Conservation (phyloP, 2,888 invertebrate genomes). For the Hipparchia sbordonii region DNA sequence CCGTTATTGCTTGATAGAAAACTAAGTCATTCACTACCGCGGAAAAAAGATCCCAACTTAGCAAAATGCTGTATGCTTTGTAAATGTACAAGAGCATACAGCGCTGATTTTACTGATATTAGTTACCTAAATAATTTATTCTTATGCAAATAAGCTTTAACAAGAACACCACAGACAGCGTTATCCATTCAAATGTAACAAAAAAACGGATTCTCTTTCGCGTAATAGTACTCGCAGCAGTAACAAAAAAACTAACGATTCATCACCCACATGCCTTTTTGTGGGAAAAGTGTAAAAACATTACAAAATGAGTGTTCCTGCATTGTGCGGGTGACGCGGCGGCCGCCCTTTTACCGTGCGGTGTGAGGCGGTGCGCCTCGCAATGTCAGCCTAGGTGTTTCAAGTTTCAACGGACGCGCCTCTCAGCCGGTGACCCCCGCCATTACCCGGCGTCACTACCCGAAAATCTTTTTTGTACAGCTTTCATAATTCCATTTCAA, state of each 20-base stretch:
- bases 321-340: constrained; percentile 42
- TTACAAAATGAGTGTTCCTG: constrained; percentile 47
- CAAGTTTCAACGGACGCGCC: constrained; percentile 39
- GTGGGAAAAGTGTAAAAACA: constrained; percentile 45
- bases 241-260: constrained; percentile 43
- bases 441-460: constrained; percentile 36
- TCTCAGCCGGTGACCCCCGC: constrained; percentile 38
- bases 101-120: no score
- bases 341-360: constrained; percentile 43
- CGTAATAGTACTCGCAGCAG: constrained; percentile 3
- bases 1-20: no score
- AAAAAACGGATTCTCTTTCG: background rate
- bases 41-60: no score
- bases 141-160: no score
- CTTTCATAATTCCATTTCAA: constrained; percentile 33
- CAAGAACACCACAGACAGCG: background rate
- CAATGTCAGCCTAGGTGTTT: background rate
- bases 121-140: no score
- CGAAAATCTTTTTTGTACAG: constrained; percentile 31
- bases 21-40: no score
- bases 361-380: constrained; percentile 12
- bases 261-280: constrained; percentile 46
- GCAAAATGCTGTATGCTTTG: no score
- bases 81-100: no score
- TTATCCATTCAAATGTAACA: constrained; percentile 4